These are phyloP conservation scores for Palloptera scutellata DNA, from an alignment of 2,888 invertebrate species.

Conservation along the genomic window DNA sequence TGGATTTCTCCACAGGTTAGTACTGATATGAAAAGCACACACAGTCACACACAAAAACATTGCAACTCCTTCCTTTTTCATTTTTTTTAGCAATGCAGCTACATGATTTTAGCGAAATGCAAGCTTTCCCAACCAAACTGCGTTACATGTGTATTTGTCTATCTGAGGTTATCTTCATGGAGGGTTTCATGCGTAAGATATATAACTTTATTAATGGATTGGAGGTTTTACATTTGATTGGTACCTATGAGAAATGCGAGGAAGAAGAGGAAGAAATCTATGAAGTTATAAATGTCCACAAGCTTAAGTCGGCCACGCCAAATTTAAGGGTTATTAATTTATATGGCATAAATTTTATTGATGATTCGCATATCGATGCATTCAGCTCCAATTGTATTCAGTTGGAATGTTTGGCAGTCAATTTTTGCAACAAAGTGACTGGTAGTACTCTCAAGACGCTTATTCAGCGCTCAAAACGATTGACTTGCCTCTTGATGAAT, in stretches of 20 bases:
- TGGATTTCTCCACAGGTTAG: constrained; percentile 92
- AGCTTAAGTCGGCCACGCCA: constrained; percentile 96
- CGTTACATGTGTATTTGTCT: constrained; percentile 95
- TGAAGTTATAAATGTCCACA: constrained; percentile 98
- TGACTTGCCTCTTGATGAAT: constrained; percentile 93
- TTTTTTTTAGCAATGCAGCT: constrained; percentile 85
- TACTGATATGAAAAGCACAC: background rate
- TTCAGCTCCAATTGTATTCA: constrained; percentile 96
- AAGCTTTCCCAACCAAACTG: constrained; percentile 97
- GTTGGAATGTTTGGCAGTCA: constrained; percentile 95
- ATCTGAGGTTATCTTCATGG: constrained; percentile 99
- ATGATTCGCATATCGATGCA: constrained; percentile 98
- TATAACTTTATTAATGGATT: constrained; percentile 99
- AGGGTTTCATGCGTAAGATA: constrained; percentile 99
- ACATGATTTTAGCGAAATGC: constrained; percentile 98
- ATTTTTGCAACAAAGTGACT: constrained; percentile 96
- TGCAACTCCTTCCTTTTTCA: background rate
- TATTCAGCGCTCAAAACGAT: constrained; percentile 90
- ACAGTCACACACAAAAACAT: background rate
- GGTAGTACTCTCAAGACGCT: constrained; percentile 94
- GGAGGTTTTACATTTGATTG: constrained; percentile 94
- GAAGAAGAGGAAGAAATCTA: constrained; percentile 99
- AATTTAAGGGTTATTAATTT: constrained; percentile 97
- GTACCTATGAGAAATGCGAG: constrained; percentile 96
- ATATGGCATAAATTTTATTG: constrained; percentile 98